These are phyloP conservation scores for Xestia xanthographa DNA, from an alignment of 2,888 invertebrate species.

Conservation along the genomic window DNA sequence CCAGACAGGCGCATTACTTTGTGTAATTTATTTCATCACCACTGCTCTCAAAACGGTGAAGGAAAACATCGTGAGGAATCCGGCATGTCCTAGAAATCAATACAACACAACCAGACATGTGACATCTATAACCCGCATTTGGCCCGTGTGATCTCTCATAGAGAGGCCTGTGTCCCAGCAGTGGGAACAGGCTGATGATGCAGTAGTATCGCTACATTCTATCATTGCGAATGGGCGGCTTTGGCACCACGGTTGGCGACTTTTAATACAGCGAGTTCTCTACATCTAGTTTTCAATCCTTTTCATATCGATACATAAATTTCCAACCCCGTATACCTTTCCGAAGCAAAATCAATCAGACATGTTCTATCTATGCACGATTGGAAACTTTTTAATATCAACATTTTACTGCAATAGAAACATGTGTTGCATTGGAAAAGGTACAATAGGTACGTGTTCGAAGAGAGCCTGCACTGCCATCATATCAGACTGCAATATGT, in stretches of 20 bases:
- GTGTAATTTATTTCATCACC: no score
- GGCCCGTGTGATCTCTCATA: no score
- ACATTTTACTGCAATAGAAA: constrained; percentile 16
- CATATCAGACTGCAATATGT: constrained; percentile 30
- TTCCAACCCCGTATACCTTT: background rate
- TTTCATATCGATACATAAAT: background rate
- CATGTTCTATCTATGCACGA: constrained; percentile 33
- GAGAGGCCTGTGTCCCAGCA: no score
- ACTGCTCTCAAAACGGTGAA: no score
- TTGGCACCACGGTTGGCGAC: background rate
- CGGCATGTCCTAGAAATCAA: no score
- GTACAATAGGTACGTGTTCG: background rate
- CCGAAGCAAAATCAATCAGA: background rate
- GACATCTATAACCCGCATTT: no score
- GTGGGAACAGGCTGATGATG: no score
- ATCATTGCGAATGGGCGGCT: background rate
- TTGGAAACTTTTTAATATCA: constrained; percentile 48
- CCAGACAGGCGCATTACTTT: no score
- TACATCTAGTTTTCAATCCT: background rate
- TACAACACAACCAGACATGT: no score
- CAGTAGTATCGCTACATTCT: background rate
- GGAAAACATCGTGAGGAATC: no score
- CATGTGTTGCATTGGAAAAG: background rate
- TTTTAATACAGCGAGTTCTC: background rate
- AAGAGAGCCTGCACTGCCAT: constrained; percentile 4